These are phyloP conservation scores for Myanophis thanlyinensis DNA, from an alignment of 2,113 vertebrate species.

Conservation along the genomic window DNA sequence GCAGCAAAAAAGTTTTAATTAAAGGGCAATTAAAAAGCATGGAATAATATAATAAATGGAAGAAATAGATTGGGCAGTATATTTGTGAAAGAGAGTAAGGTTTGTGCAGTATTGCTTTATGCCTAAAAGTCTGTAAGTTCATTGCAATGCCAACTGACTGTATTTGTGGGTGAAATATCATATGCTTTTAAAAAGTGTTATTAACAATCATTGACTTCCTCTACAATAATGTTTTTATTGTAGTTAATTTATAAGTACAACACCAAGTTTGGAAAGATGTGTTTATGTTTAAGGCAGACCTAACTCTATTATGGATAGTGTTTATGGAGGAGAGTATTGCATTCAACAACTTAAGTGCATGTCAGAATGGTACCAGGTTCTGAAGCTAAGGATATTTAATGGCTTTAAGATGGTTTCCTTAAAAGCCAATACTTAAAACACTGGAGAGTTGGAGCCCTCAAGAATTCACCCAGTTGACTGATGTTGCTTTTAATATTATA, in stretches of 20 bases:
- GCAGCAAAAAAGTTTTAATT: neutral
- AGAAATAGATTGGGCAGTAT: neutral
- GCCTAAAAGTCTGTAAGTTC: neutral
- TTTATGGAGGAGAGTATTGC: neutral
- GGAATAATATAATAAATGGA: neutral
- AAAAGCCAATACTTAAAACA: neutral
- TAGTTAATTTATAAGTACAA: neutral
- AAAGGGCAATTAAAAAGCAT: neutral
- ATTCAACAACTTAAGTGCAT: neutral
- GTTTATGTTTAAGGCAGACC: neutral
- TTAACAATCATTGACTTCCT: neutral
- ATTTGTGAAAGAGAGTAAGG: neutral
- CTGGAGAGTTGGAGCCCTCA: neutral
- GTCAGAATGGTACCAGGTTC: neutral
- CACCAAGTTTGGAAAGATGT: neutral
- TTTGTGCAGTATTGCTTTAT: neutral
- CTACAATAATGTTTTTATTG: neutral
- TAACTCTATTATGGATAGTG: neutral
- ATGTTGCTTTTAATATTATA: neutral
- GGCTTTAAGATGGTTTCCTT: neutral
- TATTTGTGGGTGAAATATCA: neutral
- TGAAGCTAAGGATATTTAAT: neutral
- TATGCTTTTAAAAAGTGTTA: neutral
- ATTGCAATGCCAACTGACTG: neutral
- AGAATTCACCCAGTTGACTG: neutral